These are phyloP conservation scores for Tichodroma muraria DNA, from an alignment of 2,113 vertebrate species.

Conservation along the genomic window DNA sequence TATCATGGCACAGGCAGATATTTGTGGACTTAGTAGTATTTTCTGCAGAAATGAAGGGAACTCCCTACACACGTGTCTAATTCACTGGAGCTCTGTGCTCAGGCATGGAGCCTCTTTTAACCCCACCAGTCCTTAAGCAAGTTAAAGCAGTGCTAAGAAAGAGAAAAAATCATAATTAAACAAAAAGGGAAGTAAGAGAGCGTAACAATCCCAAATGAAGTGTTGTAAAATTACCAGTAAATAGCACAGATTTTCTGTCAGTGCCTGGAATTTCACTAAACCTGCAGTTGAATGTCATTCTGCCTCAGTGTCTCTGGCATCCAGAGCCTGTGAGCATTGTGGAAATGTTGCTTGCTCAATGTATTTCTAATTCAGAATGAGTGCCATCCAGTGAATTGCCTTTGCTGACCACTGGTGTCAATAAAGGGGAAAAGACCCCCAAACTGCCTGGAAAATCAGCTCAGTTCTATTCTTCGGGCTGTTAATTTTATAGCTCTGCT, in stretches of 20 bases:
- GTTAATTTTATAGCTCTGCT: neutral
- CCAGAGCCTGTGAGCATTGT: neutral
- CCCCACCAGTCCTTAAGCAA: neutral
- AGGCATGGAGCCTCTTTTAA: neutral
- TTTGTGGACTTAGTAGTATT: neutral
- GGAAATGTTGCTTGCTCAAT: neutral
- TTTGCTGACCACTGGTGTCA: neutral
- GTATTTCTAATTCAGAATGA: neutral
- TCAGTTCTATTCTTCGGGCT: neutral
- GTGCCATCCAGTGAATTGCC: neutral
- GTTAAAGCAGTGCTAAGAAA: neutral
- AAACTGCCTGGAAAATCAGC: neutral
- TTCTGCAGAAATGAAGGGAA: neutral
- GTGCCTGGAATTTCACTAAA: neutral
- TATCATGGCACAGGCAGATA: neutral
- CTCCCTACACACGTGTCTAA: neutral
- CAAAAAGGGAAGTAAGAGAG: neutral
- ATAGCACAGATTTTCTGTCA: neutral
- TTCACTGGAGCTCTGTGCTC: neutral
- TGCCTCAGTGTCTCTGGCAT: neutral
- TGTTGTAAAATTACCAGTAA: neutral
- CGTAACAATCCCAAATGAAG: neutral
- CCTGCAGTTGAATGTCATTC: neutral
- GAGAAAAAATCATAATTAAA: neutral
- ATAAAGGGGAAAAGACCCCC: rapidly evolving